phyloP scores from a whole-genome alignment of 2,888 invertebrate species.

The Dyspetes luteomarginatus region DNA sequence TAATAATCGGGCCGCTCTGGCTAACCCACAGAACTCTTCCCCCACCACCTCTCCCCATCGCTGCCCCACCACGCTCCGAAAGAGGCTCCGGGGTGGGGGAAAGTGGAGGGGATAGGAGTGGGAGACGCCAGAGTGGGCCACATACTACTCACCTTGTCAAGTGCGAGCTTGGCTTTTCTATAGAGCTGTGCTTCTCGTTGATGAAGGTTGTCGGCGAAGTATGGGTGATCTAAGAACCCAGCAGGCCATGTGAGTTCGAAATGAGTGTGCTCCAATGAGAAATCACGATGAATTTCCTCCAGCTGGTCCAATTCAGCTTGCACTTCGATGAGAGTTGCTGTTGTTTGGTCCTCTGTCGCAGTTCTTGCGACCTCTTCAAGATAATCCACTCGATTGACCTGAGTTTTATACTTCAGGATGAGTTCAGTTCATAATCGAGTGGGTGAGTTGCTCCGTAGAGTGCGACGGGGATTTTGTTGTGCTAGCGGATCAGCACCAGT shows the following conservation, averaged over 20 bases:
- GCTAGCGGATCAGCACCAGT: too few species aligned
- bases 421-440: not conserved
- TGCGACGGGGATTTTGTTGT: too few species aligned
- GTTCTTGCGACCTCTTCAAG: not conserved
- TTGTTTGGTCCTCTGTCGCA: not conserved
- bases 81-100: too few species aligned
- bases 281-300: not conserved
- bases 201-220: not conserved
- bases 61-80: too few species aligned
- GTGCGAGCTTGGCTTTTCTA: not conserved
- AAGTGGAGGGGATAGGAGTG: too few species aligned
- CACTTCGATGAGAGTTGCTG: not conserved
- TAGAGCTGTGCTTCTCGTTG: not conserved
- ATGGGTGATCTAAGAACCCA: not conserved
- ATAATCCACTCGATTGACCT: not conserved
- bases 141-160: not conserved
- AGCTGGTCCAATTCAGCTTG: not conserved
- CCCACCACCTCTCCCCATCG: too few species aligned
- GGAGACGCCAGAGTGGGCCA: too few species aligned
- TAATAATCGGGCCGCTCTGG: too few species aligned
- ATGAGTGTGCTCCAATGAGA: not conserved
- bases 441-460: too few species aligned
- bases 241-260: constrained; percentile 27
- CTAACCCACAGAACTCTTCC: too few species aligned
- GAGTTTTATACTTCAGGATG: not conserved